A percentile compares a stretch with the other conserved stretches of the same genome.
Conservation (phyloP, 2,888 invertebrate species). For the Pollenia angustigena region DNA sequence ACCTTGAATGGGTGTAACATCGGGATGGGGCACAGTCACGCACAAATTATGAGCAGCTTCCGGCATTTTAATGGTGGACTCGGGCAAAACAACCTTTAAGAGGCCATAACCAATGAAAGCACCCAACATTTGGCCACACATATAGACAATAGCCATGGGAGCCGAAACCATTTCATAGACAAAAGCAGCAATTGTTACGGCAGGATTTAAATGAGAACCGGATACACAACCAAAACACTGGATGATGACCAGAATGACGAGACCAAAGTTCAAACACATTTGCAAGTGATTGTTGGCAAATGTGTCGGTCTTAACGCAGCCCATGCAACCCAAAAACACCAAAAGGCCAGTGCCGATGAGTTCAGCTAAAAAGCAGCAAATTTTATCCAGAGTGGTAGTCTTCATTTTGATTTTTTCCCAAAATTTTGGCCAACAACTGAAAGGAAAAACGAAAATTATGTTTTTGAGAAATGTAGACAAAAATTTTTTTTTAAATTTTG, state of each 20-base stretch:
- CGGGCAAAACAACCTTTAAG: conserved; percentile 86
- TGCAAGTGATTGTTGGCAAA: conserved; percentile 82
- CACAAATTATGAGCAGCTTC: conserved; percentile 85
- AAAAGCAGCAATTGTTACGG: conserved; percentile 88
- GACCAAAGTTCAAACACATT: conserved; percentile 86
- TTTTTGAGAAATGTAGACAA: too few species aligned
- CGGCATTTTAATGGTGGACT: conserved; percentile 73
- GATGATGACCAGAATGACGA: conserved; percentile 88
- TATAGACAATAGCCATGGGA: conserved; percentile 86
- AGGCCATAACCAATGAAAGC: conserved; percentile 89
- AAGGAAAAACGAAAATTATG: conserved; percentile 5
- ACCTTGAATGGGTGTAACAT: conserved; percentile 85
- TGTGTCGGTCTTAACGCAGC: conserved; percentile 83
- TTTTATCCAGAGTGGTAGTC: conserved; percentile 81
- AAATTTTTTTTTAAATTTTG: too few species aligned
- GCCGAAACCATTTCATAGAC: conserved; percentile 81
- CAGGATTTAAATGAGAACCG: conserved; percentile 91
- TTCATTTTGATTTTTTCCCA: conserved; percentile 81
- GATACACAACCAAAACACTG: conserved; percentile 92
- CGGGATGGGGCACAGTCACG: conserved; percentile 86
- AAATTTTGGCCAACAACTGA: conserved; percentile 78
- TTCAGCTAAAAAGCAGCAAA: conserved; percentile 86
- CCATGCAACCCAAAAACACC: conserved; percentile 91
- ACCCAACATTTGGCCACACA: conserved; percentile 88
- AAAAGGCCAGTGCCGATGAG: conserved; percentile 88